Base-by-base conservation (phyloP, 2,113 vertebrate genomes). In the Edolisoma coerulescens region DNA sequence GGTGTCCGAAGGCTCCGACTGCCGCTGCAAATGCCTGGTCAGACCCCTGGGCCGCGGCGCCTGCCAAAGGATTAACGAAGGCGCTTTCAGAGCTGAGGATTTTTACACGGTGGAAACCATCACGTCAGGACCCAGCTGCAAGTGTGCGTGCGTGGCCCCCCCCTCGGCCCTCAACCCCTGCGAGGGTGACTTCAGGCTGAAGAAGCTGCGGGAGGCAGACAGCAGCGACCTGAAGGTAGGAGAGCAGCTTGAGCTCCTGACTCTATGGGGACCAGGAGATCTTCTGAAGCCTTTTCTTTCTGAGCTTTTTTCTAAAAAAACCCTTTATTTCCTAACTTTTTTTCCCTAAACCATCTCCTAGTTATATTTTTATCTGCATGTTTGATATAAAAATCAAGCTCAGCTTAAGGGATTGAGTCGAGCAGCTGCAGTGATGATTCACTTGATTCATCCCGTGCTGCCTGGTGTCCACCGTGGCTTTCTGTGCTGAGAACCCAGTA, bases 21-120 rank as follows among this genome's bases (percentile, higher is more conserved):
- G 99, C 96, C 97, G 88, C 14, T 97, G 99, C 98, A 99, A 99
- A 97, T 99, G 99, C 98, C 98, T 99, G 96, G 99, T 99, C 97
- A 98, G 98, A 91, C 99, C 99, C 70, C 94, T 99, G 98, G 98
- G 99, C 96, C 98, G 98, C 1, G 98, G 98, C 3, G 99, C 99
- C 92, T 99, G 99, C 95, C 97, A 97, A 32, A 98, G 98, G 96
- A 98, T 99, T 94, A 98, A 98, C 3, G 97, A 98, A 41, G 98
- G 99, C 1, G 45, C 95, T 35, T 97, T 98, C 39, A 78, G 95
- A 13, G 95, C 94, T 2, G 98, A 99, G 71, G 99, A 99, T 87
- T 98, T 98, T 93, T 99, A 99, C 97, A 99, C 98, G 0, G 99
- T 99, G 97, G 99, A 99, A 95, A 99, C 99, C 45, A 98, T 99